A percentile compares a stretch with the other conserved stretches of the same genome.
Conservation (phyloP, 2,888 invertebrate genomes). For the Himalopsyche anomala region DNA sequence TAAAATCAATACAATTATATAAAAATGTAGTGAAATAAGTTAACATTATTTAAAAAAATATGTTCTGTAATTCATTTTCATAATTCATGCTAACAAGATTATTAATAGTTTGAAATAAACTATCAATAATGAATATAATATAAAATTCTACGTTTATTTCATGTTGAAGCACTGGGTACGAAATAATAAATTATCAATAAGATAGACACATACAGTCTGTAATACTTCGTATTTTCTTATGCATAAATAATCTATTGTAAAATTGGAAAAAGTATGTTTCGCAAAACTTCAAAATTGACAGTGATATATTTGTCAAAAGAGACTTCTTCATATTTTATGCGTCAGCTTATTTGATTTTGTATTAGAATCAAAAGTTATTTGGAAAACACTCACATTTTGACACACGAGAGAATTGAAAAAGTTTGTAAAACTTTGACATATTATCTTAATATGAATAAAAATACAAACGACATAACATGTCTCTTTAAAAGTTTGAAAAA, state of each 20-base stretch:
- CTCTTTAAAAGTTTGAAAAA: neutral
- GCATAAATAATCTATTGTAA: neutral
- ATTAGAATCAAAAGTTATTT: slow-evolving; percentile 19
- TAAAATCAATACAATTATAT: no score
- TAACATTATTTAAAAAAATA: no score
- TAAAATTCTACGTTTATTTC: no score
- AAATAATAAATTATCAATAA: neutral
- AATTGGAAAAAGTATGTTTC: neutral
- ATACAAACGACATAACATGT: slow-evolving; percentile 5
- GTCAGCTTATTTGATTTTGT: neutral
- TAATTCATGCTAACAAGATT: no score
- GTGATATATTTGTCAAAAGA: neutral
- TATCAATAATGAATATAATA: no score
- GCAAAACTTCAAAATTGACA: slow-evolving; percentile 19
- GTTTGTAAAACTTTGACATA: neutral
- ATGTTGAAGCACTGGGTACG: no score
- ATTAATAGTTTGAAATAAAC: no score
- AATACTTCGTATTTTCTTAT: neutral
- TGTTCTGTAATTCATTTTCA: no score
- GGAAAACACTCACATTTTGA: neutral
- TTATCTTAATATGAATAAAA: neutral
- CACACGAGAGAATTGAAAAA: slow-evolving; percentile 16
- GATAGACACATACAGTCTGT: neutral
- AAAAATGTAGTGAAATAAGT: no score
- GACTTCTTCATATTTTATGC: neutral